Base-by-base conservation (phyloP, 30 jellyfish, hydroid and myxozoan genomes). In the Catostylus mosaicus region DNA sequence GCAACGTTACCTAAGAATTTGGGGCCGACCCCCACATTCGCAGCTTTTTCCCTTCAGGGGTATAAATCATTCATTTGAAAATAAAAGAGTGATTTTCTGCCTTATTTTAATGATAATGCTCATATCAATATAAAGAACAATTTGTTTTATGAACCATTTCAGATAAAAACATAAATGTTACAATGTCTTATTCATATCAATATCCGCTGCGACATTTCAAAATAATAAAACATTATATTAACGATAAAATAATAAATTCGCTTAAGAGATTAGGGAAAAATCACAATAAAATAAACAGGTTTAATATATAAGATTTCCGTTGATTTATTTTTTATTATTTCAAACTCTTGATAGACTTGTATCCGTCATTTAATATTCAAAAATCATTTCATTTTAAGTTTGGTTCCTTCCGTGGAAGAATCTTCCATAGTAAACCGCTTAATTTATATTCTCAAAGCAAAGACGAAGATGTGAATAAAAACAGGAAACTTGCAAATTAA, bases 261-360 rank as follows among this genome's bases (percentile, higher is more conserved):
- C 71, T 59, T 27, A 59, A 10, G 26, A 37, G 71, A 59, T 59
- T 59, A 22, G 71, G 38, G 19, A 4, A 3, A 9, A 59, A 9
- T 48, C 38, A 16, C 6, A 22, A 3, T 16, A 59, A 59, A 35
- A 29, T 18, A 59, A 35, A 59, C 8, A 52, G 29, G 23, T 37
- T 20, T 59, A 23, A 59, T 59, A 59, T 5, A 59, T 26, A 29
- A 59, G 71, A 59, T 59, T 59, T 59, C 71, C 71, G 20, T n/a
- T 35, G 71, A 59, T 59, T n/a, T 59, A 23, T 4, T 59, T 27
- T n/a, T 23, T 23, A 22, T 59, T 27, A 23, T 10, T 22, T 3
- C 10, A 20, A 29, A 23, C 9, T 27, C 36, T 37, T 59, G 71
- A 59, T 23, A 59, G 26, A 59, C 36, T 23, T 23, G 5, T n/a